Conservation (phyloP, 2,888 invertebrate genomes). For the Prenolepis imparis region DNA sequence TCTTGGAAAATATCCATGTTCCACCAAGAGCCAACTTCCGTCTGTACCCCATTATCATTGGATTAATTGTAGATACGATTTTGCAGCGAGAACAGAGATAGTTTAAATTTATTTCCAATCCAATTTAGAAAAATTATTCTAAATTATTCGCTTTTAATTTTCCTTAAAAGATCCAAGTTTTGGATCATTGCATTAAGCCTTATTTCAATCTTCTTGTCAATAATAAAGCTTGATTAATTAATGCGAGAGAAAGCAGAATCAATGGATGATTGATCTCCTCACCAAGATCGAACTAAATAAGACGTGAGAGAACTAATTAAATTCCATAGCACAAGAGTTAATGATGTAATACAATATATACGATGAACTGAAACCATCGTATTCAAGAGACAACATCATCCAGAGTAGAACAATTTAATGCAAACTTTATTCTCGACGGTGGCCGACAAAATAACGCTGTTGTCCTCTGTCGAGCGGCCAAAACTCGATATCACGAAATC, state of each 20-base stretch:
- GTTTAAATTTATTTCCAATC: no score
- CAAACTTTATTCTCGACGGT: constrained; percentile 17
- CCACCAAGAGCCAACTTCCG: background rate
- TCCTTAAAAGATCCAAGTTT: background rate
- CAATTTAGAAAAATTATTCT: no score
- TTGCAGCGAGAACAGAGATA: background rate
- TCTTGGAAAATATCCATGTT: background rate
- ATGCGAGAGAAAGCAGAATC: background rate
- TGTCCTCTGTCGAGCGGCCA: background rate
- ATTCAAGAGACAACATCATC: background rate
- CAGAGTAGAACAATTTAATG: background rate
- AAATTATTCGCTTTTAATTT: no score
- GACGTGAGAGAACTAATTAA: background rate
- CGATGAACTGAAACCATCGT: background rate
- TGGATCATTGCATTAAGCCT: background rate
- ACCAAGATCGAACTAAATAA: background rate
- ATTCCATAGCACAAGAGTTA: background rate
- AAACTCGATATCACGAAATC: constrained; percentile 24
- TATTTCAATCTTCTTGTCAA: background rate
- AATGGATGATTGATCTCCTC: background rate
- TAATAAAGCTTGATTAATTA: background rate
- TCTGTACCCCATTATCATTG: background rate
- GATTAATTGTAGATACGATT: background rate
- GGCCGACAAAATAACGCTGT: background rate
- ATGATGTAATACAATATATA: background rate